Evolutionary conservation across 2,888 invertebrate species (phyloP), one percentile per base, ranked within the genome.

Genomic region (Hoplodrina blanda): DNA sequence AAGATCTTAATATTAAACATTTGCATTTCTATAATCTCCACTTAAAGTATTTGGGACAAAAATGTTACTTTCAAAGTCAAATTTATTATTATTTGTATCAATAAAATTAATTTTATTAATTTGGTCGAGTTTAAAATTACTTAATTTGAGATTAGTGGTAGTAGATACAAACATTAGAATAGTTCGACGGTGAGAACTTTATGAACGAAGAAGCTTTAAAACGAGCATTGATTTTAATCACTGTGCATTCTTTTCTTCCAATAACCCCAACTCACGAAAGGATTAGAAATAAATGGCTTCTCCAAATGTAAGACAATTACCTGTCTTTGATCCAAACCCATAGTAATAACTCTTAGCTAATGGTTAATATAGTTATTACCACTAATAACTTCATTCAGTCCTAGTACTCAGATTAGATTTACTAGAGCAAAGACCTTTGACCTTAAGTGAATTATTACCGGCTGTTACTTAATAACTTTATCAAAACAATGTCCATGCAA

Each of bases 21-120:
- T 84, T 80, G 78, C 82, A 84, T 84, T 84, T 83, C 63, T 60
- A 54, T 81, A 74, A 84, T 81, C 68, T 78, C 68, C n/a, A 64
- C 61, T 68, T 71, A 30, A 37, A 73, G 68, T 69, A 73, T 82
- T 74, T 73, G 71, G 79, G 70, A 69, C 73, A 66, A 73, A 70
- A 56, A 50, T 52, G 25, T 76, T 69, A 63, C 52, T 56, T 70
- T 76, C 49, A 74, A 77, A 76, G 65, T 68, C 65, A 79, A 69
- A 76, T 83, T 77, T 73, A 69, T 81, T 76, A 69, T 79, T 77
- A 76, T 77, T 78, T 63, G 46, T 44, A 68, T 71, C 69, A 49
- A 73, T 83, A 78, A 77, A 80, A 77, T 72, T 68, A 72, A 63
- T 53, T 69, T 78, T 74, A 73, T 77, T 68, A 74, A 73, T 76